These are phyloP conservation scores for Phrixothrix hirtus DNA, from an alignment of 2,888 invertebrate species.

Conservation along the genomic window DNA sequence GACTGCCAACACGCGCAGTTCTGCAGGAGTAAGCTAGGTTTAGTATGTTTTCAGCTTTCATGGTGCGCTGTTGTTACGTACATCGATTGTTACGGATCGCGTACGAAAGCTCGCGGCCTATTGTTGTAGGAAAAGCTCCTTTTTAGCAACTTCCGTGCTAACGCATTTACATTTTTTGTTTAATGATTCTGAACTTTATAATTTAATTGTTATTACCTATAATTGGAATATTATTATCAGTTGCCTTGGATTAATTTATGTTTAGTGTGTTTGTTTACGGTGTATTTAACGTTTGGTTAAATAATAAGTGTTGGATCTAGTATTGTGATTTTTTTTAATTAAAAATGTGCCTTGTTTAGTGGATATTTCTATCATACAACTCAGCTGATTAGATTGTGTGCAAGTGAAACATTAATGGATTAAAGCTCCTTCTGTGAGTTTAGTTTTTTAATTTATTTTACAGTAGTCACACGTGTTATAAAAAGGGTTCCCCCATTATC, in stretches of 20 bases:
- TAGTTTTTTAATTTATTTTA: conserved; percentile 18
- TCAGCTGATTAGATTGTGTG: conserved; percentile 18
- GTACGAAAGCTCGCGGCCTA: conserved; percentile 28
- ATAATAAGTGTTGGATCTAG: too few species aligned
- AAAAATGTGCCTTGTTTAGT: conserved; percentile 9
- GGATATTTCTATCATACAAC: conserved; percentile 5
- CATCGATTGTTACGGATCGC: conserved; percentile 18
- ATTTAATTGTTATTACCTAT: too few species aligned
- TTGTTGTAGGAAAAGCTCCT: conserved; percentile 12
- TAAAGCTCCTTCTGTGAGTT: conserved; percentile 22
- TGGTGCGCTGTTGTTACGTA: conserved; percentile 28
- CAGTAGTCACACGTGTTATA: conserved; percentile 6
- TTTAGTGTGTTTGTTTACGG: too few species aligned
- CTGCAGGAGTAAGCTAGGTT: conserved; percentile 35
- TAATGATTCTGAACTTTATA: conserved; percentile 16
- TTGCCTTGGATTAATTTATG: conserved; percentile 11
- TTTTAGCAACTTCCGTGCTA: conserved; percentile 6
- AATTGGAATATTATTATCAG: conserved; percentile 7
- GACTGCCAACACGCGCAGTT: conserved; percentile 50
- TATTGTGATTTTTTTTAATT: too few species aligned
- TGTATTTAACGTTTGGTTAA: too few species aligned
- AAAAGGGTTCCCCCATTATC: conserved; percentile 4
- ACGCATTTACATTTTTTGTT: conserved; percentile 15
- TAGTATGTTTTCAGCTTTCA: conserved; percentile 31
- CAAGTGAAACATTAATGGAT: conserved; percentile 26